Evolutionary conservation across 2,113 vertebrate genomes (phyloP).

Genomic region (Thunnus maccoyii): DNA sequence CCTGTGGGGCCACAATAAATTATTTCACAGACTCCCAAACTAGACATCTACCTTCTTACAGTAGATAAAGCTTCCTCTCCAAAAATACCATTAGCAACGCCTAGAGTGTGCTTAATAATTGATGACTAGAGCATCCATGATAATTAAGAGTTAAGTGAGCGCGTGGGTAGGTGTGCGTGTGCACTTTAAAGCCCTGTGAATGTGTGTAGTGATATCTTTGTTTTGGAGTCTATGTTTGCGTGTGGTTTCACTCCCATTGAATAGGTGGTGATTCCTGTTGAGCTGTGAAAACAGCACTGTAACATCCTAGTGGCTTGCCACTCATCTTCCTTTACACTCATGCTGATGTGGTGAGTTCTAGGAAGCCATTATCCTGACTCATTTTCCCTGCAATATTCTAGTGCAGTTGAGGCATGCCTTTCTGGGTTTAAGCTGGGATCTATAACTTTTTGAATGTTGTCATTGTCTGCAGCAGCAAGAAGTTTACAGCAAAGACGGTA

Average conservation of each 20-base stretch:
- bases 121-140: constrained; percentile 71
- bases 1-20: constrained; percentile 71
- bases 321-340: constrained; percentile 60
- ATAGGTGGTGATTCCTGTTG: constrained; percentile 63
- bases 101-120: constrained; percentile 77
- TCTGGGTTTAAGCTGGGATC: constrained; percentile 41
- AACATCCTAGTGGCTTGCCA: constrained; percentile 61
- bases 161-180: constrained; percentile 36
- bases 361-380: constrained; percentile 72
- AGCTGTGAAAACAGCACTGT: constrained; percentile 68
- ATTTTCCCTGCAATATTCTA: constrained; percentile 51
- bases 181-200: constrained; percentile 18
- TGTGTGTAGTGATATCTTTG: constrained; percentile 31
- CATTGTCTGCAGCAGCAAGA: constrained; percentile 26
- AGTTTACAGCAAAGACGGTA: constrained; percentile 16
- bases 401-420: constrained; percentile 15
- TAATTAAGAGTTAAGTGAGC: constrained; percentile 80
- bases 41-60: constrained; percentile 77
- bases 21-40: constrained; percentile 74
- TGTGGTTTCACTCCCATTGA: constrained; percentile 44
- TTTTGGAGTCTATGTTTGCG: constrained; percentile 40
- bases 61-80: constrained; percentile 76
- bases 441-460: constrained; percentile 46
- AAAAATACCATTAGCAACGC: constrained; percentile 79
- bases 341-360: constrained; percentile 66